Evolutionary conservation across 2,113 vertebrate genomes (phyloP), one percentile per base, ranked within the genome.

Genomic region (Gnathonemus longibarbis): DNA sequence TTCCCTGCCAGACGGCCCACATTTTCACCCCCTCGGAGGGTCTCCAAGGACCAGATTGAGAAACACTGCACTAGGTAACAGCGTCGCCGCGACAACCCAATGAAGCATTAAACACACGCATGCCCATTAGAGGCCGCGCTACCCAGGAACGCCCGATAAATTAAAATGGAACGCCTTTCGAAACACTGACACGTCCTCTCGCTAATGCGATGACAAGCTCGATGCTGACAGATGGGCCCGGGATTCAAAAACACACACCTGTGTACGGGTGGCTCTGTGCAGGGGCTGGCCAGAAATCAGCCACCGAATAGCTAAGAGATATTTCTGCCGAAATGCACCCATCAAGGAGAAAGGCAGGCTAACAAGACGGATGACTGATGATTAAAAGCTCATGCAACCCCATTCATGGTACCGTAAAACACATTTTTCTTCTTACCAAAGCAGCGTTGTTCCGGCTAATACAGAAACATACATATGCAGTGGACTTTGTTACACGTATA

Each of bases 31-130:
- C 27, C 62, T 24, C n/a, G 1, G 27, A 70, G 3, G 62, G 62
- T 13, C 62, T 27, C 62, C 62, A 13, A 31, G 27, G 62, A 70
- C 10, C 62, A 11, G 62, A 10, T 5, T 13, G 62, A 70, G n/a
- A 31, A 91, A 93, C 89, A 90, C 88, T 89, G 53, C 52, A 31
- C 77, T 85, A 24, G 53, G 90, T 92, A 91, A 92, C 88, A 87
- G 88, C 90, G n/a, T 91, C 91, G 89, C 90, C 90, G 62, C 90
- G 90, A 89, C 91, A 91, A 93, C 89, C 53, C 89, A 92, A 91
- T 89, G 53, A 90, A 91, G 90, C 91, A 88, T 93, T 91, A 91
- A 90, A 91, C 90, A 90, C 88, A 90, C 56, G 85, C 80, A 52
- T 90, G 89, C 88, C 89, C 89, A 92, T 91, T 91, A 91, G 90